Percentiles rank a stretch among this genome's conserved stretches.
These are phyloP conservation scores for Philypnodon macrostomus DNA, from an alignment of 2,797 vertebrate genomes.

Conservation along the genomic window DNA sequence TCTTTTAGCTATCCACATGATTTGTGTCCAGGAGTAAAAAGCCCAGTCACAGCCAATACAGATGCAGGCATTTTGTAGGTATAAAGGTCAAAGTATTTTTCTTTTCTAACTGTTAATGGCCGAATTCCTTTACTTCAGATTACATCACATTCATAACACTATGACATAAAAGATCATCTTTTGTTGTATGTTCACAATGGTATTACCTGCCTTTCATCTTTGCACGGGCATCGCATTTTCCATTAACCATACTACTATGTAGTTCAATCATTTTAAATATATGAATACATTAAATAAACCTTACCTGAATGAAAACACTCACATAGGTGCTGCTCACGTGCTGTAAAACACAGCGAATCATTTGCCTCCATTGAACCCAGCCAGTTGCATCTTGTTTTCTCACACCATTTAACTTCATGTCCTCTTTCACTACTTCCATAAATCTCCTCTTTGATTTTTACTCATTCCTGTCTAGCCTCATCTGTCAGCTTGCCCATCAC, in stretches of 20 bases:
- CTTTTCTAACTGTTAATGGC: constrained; percentile 25
- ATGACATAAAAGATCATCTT: background rate
- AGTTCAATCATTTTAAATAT: too few species aligned
- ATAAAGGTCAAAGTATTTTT: constrained; percentile 62
- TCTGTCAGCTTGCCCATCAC: constrained; percentile 5
- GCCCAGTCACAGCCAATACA: constrained; percentile 48
- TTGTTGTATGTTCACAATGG: background rate
- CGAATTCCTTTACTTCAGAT: constrained; percentile 20
- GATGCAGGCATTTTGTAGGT: constrained; percentile 42
- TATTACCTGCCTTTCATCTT: constrained; percentile 7
- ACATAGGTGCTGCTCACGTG: too few species aligned
- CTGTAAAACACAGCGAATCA: too few species aligned
- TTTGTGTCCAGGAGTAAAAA: constrained; percentile 65
- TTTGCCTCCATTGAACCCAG: too few species aligned
- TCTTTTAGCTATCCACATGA: constrained; percentile 67
- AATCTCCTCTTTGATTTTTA: too few species aligned
- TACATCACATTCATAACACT: constrained; percentile 1
- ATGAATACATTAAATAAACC: too few species aligned
- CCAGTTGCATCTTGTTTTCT: too few species aligned
- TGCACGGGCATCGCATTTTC: background rate
- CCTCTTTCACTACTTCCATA: too few species aligned
- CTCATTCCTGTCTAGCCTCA: constrained; percentile 1
- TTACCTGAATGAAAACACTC: too few species aligned
- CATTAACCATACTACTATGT: too few species aligned
- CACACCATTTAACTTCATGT: too few species aligned